Conservation (phyloP, 2,113 vertebrate genomes). For the Equus quagga region DNA sequence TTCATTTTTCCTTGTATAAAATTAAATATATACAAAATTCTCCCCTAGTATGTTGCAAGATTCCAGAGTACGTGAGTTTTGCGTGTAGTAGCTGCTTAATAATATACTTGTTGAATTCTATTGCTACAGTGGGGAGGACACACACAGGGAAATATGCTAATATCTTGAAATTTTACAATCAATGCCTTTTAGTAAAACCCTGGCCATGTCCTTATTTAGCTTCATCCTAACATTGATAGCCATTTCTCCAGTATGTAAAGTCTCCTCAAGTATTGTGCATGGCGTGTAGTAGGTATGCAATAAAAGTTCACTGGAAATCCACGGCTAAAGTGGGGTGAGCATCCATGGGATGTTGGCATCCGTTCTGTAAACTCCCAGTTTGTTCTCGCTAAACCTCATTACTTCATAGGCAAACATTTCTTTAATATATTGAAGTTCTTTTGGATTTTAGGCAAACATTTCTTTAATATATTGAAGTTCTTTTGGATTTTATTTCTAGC, state of each 20-base stretch:
- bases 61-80: not conserved
- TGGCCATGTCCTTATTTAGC: not conserved
- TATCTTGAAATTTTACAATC: not conserved
- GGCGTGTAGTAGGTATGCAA: too few relatives aligned
- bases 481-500: constrained; percentile 55
- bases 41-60: not conserved
- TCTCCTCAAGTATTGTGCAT: not conserved
- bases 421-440: constrained; percentile 2
- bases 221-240: not conserved
- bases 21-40: not conserved
- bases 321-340: not conserved
- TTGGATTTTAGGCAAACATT: constrained; percentile 49
- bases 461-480: constrained; percentile 2
- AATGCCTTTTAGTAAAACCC: not conserved
- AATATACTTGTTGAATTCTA: not conserved
- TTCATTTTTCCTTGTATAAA: not conserved
- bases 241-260: not conserved
- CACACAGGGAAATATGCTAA: not conserved
- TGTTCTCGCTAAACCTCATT: not conserved
- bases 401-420: constrained; percentile 17
- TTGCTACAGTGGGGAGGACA: not conserved
- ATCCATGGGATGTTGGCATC: not conserved
- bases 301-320: not conserved
- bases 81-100: not conserved
- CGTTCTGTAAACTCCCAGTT: not conserved